Conservation (phyloP, 2,888 invertebrate genomes). For the Papilio gigon region DNA sequence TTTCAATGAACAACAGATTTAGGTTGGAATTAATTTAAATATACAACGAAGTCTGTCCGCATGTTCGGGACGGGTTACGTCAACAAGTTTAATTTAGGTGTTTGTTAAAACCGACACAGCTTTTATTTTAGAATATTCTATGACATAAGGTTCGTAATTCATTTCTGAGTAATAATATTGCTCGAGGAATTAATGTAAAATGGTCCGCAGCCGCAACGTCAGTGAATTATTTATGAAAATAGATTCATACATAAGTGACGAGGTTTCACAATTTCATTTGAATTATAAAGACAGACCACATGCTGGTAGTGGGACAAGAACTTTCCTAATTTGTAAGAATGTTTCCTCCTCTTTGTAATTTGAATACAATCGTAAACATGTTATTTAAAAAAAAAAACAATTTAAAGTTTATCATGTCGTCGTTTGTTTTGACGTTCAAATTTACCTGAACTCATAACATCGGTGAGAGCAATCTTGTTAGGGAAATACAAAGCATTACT, state of each 20-base stretch:
- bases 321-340: no score
- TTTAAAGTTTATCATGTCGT: neutral
- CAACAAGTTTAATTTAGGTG: constrained; percentile 37
- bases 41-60: constrained; percentile 28
- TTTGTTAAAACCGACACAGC: constrained; percentile 17
- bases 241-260: neutral
- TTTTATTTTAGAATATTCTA: constrained; percentile 19
- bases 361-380: no score
- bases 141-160: constrained; percentile 5
- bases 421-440: neutral
- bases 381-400: no score
- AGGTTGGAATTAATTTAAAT: constrained; percentile 36
- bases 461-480: constrained; percentile 29
- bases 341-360: no score
- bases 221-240: neutral
- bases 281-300: neutral
- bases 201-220: neutral
- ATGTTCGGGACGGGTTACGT: constrained; percentile 35
- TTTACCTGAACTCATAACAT: constrained; percentile 13
- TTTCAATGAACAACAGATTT: constrained; percentile 24
- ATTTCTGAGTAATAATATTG: neutral
- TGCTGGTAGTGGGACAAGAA: no score
- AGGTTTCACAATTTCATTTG: neutral
- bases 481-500: constrained; percentile 30
- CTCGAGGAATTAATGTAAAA: constrained; percentile 2